Evolutionary conservation across 2,888 invertebrate species (phyloP), one percentile per base, ranked within the genome.

Genomic region (Drosophila barbarae): DNA sequence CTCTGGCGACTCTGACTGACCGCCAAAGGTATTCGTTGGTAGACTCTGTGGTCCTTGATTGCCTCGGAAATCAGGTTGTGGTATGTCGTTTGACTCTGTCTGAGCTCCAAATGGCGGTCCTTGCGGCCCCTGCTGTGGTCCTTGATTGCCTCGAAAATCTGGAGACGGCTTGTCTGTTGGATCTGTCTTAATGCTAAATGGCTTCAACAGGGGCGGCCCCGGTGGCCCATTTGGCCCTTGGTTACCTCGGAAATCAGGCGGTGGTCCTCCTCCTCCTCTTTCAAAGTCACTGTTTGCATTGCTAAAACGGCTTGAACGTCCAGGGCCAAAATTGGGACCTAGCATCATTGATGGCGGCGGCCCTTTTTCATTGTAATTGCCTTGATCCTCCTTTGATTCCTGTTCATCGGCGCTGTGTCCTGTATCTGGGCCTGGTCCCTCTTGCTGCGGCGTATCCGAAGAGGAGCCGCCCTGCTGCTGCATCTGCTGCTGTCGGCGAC

Each of bases 401-500:
- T 12, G 34, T 3, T 23, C 34, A 2, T 39, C 39, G 12, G 1
- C 3, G 18, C 12, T 10, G 18, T 3, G 12, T 0, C 8, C 21
- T 4, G 6, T 23, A 5, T n/a, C 18, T 12, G 15, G 8, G 0
- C 28, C 57, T 1, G 13, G 7, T 2, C 18, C 35, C 10, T 36
- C 54, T 7, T 39, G 39, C 7, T n/a, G 21, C 5, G 18, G 12
- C 6, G 28, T 6, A 3, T 12, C 35, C 1, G 28, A 9, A 0
- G 18, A 3, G 3, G 53, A 53, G 1, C 41, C 39, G 13, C 13
- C 30, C 12, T 36, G 36, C 2, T 46, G 28, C 28, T 28, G 44
- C 18, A 56, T 49, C 30, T 80, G 81, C 41, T 72, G 61, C 28
- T 87, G 65, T 67, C 86, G 88, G 5, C 88, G 94, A 66, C 91